Evolutionary conservation across 2,797 vertebrate species (phyloP), one percentile per base, ranked within the genome.

Genomic region (Molothrus ater): DNA sequence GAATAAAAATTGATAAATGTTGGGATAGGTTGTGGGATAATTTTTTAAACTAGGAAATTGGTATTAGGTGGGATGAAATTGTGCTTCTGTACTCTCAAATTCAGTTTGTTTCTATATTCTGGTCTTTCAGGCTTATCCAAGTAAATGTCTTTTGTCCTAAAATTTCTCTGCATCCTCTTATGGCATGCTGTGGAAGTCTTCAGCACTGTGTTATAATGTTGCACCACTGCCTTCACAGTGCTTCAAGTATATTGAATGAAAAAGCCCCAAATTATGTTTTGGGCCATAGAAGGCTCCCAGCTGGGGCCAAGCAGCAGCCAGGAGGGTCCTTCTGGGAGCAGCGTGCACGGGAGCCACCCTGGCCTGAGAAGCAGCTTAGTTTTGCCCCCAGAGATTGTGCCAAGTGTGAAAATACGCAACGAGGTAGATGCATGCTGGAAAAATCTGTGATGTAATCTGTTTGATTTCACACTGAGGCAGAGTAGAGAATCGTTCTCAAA

Each of bases 281-380:
- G 57, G 28, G 18, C 50, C 18, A 6, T 5, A 26, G 53, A 56
- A 78, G 17, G 54, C 9, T 86, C 54, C 32, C 19, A 45, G 10
- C 10, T 81, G 66, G 40, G 31, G 13, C 32, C 25, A 19, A 2
- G 40, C 25, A n/a, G 36, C n/a, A 1, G 28, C n/a, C 28, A 6
- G 11, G 56, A 59, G 36, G 13, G 16, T 65, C 32, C 36, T 83
- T 32, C 15, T 19, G 32, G 6, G 25, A 53, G n/a, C 65, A 26
- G 18, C 0, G 0, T 31, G 51, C 2, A 0, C 0, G 0, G 45
- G 29, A 86, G n/a, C 45, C 21, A 2, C 32, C 24, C 53, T 50
- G 59, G 65, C 40, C 25, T 29, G 24, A 45, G 48, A 36, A 51
- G 19, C 47, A 13, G 1, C 59, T 43, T 43, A 17, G 5, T 64